phyloP scores from a whole-genome alignment of 92 coral and sea anemone species.

The Pocillopora meandrina region DNA sequence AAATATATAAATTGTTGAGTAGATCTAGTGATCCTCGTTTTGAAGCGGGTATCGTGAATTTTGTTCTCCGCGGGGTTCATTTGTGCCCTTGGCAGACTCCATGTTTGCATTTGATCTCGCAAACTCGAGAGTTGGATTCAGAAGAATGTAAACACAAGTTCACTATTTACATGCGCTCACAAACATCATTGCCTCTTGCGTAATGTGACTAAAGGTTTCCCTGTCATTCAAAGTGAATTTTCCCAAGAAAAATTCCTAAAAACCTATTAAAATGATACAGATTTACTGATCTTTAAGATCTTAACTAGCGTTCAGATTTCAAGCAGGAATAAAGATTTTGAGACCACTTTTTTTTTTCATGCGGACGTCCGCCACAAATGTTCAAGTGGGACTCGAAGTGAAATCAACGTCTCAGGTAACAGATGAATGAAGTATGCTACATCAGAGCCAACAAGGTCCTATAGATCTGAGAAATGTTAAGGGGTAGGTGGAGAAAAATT shows the following conservation, averaged over 20 bases:
- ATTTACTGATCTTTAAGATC: not conserved
- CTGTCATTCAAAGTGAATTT: not conserved
- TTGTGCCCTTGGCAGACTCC: not conserved
- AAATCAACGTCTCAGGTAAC: too few relatives aligned
- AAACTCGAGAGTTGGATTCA: not conserved
- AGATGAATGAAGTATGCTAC: too few relatives aligned
- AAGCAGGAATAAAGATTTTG: too few relatives aligned
- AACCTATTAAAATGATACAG: not conserved
- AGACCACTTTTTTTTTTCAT: not conserved
- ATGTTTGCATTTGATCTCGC: not conserved
- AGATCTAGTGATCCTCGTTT: not conserved
- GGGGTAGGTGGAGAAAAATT: too few relatives aligned
- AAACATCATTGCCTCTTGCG: not conserved
- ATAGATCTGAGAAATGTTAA: too few relatives aligned
- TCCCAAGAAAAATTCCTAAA: not conserved
- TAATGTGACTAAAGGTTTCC: not conserved
- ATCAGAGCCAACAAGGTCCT: too few relatives aligned
- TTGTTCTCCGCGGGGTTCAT: not conserved
- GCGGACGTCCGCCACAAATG: conserved; percentile 5
- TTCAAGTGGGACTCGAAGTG: not conserved
- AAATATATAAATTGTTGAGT: not conserved
- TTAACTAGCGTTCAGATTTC: not conserved
- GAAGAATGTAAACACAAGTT: not conserved
- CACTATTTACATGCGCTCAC: conserved; percentile 9
- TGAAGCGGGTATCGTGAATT: not conserved